A percentile compares a stretch with the other conserved stretches of the same genome.
Evolutionary conservation across 1,140 invertebrate genomes (phyloP).

Genomic region (Brachionus plicatilis): DNA sequence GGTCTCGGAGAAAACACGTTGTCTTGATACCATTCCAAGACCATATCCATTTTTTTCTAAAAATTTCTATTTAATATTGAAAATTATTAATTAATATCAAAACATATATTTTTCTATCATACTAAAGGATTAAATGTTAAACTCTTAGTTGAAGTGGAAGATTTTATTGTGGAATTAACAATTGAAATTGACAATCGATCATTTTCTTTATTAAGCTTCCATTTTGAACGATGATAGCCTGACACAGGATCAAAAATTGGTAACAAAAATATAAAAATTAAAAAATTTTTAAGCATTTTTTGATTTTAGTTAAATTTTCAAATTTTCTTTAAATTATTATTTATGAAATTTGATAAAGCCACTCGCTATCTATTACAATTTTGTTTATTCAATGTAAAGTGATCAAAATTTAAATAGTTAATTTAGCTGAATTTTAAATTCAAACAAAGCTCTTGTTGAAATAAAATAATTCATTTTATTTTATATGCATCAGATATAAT

Average conservation of each 20-base stretch:
- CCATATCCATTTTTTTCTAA: slow-evolving; percentile 33
- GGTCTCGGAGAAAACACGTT: background rate
- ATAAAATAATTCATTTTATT: too few species aligned
- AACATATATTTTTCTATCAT: too few species aligned
- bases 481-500: too few species aligned
- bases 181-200: too few species aligned
- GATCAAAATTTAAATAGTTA: too few species aligned
- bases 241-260: background rate
- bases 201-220: too few species aligned
- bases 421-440: too few species aligned
- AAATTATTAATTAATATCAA: too few species aligned
- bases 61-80: background rate
- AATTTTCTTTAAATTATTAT: background rate
- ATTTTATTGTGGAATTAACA: too few species aligned
- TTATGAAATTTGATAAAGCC: background rate
- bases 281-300: background rate
- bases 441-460: too few species aligned
- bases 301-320: background rate
- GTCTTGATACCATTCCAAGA: background rate
- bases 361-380: background rate
- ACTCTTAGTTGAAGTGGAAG: too few species aligned
- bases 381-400: background rate
- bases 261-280: background rate
- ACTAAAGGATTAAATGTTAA: too few species aligned
- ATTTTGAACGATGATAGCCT: background rate